These are phyloP conservation scores for Phymanthus crucifer DNA, from an alignment of 92 coral and sea anemone genomes.

Conservation along the genomic window DNA sequence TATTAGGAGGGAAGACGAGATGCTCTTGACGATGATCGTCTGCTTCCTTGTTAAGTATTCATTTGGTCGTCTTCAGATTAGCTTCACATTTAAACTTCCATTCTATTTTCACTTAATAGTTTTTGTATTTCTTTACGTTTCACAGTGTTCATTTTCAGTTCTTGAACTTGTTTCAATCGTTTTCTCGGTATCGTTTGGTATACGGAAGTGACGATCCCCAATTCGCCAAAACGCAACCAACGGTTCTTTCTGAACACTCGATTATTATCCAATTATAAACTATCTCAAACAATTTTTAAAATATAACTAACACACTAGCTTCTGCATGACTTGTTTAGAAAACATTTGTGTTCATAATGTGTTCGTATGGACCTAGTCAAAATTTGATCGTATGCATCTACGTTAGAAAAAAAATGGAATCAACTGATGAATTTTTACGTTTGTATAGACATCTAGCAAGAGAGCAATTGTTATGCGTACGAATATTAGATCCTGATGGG, in stretches of 20 bases:
- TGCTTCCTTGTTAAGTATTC: not conserved
- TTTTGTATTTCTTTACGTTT: not conserved
- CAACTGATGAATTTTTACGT: slow-evolving; percentile 13
- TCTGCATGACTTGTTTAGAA: not conserved
- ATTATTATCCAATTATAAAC: not conserved
- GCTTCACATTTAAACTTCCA: not conserved
- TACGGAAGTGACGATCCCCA: not conserved
- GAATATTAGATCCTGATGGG: slow-evolving; percentile 7
- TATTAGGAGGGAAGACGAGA: not conserved
- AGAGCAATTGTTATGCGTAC: slow-evolving; percentile 21
- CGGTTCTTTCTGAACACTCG: not conserved
- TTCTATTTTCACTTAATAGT: not conserved
- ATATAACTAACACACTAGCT: not conserved
- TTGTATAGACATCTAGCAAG: slow-evolving; percentile 20
- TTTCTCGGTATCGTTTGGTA: not conserved
- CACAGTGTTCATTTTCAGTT: not conserved
- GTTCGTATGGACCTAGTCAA: not conserved
- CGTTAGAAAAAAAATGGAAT: not conserved
- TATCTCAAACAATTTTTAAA: not conserved
- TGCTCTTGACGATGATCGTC: not conserved
- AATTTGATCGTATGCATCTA: not conserved
- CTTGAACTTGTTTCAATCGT: not conserved
- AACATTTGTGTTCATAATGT: not conserved
- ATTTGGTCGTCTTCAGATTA: not conserved
- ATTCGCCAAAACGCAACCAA: not conserved